Base-by-base conservation (phyloP, 1,140 invertebrate genomes). In the Pygmarrhopalites habei region DNA sequence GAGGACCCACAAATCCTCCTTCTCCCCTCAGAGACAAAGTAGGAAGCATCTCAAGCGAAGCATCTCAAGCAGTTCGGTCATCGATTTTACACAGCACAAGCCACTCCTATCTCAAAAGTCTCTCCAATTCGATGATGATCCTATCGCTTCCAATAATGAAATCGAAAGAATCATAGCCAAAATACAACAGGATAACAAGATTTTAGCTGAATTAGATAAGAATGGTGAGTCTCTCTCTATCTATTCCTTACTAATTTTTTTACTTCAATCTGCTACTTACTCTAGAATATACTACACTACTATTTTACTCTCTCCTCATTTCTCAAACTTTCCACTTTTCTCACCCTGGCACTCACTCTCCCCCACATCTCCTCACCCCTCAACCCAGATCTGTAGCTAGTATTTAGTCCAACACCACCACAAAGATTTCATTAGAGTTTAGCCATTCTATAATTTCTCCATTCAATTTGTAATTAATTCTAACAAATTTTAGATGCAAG, bases 111-210 rank as follows among this genome's bases (percentile, higher is more conserved):
- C 65, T 68, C 62, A 55, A 64, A 64, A 60, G 61, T 64, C 60
- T 68, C 71, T 68, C 55, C 66, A 68, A 32, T 68, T 68, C 64
- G 66, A 68, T 64, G 66, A 68, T 51, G 32, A 35, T n/a, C 61
- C 66, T 64, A 67, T 67, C 47, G 68, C 64, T 65, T 73, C 72
- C 53, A 68, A 71, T 60, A 67, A 73, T 58, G 90, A 95, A 78
- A 92, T 95, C 72, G 91, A 94, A 76, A 82, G 88, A 73, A 89
- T 95, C 74, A 93, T 95, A 87, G 90, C 90, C 64, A 94, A 93
- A 80, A 89, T 95, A 71, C 90, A 95, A 76, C 91, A 92, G 77
- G 86, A 86, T 72, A 83, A 82, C 73, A 82, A 89, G 73, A 88
- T 94, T 72, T 79, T 94, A 70, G 90, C 91, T 62, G 32, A 35